These are phyloP conservation scores for Trachelipus rathkii DNA, from an alignment of 1,140 invertebrate genomes.

Conservation along the genomic window DNA sequence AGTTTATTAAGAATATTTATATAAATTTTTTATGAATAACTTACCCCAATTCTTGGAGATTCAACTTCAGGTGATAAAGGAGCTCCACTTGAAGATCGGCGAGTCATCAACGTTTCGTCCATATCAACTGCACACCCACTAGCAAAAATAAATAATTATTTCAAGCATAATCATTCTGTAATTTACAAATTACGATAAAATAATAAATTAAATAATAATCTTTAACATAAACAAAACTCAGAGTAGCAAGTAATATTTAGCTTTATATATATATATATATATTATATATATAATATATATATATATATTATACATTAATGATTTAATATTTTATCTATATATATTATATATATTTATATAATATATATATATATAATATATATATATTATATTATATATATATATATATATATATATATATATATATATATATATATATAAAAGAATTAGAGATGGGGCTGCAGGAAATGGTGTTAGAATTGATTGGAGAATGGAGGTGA, in stretches of 20 bases:
- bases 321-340: too few relatives aligned
- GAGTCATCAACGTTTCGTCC: conserved; percentile 58
- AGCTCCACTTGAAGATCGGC: conserved; percentile 71
- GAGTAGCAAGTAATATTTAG: too few relatives aligned
- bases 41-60: conserved; percentile 34
- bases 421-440: conserved; percentile 23
- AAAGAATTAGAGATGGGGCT: too few relatives aligned
- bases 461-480: too few relatives aligned
- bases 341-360: background rate
- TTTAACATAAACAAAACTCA: too few relatives aligned
- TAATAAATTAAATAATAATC: too few relatives aligned
- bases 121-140: conserved; percentile 30
- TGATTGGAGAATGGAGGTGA: too few relatives aligned
- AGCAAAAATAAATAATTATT: background rate
- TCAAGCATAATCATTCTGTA: too few relatives aligned
- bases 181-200: too few relatives aligned
- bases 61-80: conserved; percentile 71
- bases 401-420: conserved; percentile 22
- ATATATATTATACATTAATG: too few relatives aligned
- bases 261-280: too few relatives aligned
- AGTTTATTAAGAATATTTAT: background rate
- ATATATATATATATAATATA: background rate
- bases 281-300: background rate
- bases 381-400: conserved; percentile 20
- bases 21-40: background rate